Evolutionary conservation across 2,113 vertebrate genomes (phyloP), one percentile per base, ranked within the genome.

Genomic region (Melanerpes formicivorus): DNA sequence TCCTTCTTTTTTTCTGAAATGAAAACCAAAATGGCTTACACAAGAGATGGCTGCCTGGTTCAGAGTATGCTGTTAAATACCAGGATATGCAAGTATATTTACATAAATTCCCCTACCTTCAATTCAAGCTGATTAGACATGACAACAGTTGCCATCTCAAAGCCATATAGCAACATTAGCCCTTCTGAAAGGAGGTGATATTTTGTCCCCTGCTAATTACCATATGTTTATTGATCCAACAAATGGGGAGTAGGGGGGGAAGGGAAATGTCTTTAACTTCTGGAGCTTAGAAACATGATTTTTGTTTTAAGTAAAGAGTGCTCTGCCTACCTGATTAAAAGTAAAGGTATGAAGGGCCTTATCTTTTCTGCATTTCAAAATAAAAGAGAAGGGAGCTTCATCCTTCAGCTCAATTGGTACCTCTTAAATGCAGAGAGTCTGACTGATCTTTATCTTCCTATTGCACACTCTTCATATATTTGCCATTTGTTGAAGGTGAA

Each of bases 181-280:
- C 55, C 30, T 60, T 88, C 69, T 84, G 32, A 73, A 93, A 95
- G 22, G n/a, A 90, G 16, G 55, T 70, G 66, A 79, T 73, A 46
- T 87, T 90, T 89, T 87, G 50, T 67, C 52, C 92, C 59, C 69
- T 90, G n/a, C 34, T 95, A 67, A 29, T 84, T 80, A 73, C 12
- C 34, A 66, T 46, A 44, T 2, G 1, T 79, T 82, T 94, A 82
- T 89, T 92, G 78, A 82, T 95, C 63, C 59, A 93, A 62, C 30
- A 88, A 84, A 72, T 48, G 25, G 60, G 27, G 56, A 59, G 40
- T 8, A 10, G 37, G 37, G 37, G 37, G 37, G 37, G 37, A 10
- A 10, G 37, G 37, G 83, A 72, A 71, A 69, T 34, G 6, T 48
- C 50, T 62, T 63, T 88, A 92, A 64, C 40, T 22, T 90, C 74